Evolutionary conservation across 2,888 invertebrate species (phyloP).

Genomic region (Anoncus sp.): DNA sequence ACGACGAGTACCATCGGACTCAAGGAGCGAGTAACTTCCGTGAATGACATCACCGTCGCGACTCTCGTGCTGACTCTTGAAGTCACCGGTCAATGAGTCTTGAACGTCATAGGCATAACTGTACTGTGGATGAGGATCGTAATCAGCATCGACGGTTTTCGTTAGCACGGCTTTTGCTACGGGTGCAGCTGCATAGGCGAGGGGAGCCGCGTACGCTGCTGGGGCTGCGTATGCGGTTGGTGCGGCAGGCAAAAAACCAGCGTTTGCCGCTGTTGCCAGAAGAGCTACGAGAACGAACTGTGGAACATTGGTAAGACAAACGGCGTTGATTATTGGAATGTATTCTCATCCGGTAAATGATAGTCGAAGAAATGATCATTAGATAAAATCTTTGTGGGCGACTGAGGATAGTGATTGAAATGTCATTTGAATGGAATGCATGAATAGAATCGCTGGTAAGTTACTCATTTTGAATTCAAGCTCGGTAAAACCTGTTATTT

Average conservation of each 20-base stretch:
- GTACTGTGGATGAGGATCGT: slow-evolving; percentile 75
- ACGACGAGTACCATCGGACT: slow-evolving; percentile 72
- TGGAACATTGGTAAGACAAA: too few species aligned
- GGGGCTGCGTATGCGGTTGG: slow-evolving; percentile 44
- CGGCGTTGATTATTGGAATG: not conserved
- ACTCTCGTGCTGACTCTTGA: slow-evolving; percentile 72
- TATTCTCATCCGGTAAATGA: not conserved
- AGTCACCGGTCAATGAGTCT: slow-evolving; percentile 72
- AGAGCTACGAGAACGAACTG: slow-evolving; percentile 53
- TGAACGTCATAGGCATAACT: slow-evolving; percentile 73
- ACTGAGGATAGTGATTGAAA: too few species aligned
- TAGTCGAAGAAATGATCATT: not conserved
- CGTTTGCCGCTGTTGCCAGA: slow-evolving; percentile 55
- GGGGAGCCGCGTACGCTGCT: slow-evolving; percentile 85
- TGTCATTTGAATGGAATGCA: too few species aligned
- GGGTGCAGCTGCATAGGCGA: slow-evolving; percentile 85
- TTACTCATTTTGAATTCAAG: too few species aligned
- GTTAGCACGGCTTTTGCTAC: slow-evolving; percentile 67
- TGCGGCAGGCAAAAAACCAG: slow-evolving; percentile 47
- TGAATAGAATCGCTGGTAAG: too few species aligned
- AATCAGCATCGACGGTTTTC: slow-evolving; percentile 73
- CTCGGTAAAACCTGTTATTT: too few species aligned
- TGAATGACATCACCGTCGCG: slow-evolving; percentile 73
- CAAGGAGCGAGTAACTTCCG: slow-evolving; percentile 73
- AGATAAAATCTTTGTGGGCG: too few species aligned